These are phyloP conservation scores for Arrhopalites spinosus DNA, from an alignment of 2,888 invertebrate species.

Conservation along the genomic window DNA sequence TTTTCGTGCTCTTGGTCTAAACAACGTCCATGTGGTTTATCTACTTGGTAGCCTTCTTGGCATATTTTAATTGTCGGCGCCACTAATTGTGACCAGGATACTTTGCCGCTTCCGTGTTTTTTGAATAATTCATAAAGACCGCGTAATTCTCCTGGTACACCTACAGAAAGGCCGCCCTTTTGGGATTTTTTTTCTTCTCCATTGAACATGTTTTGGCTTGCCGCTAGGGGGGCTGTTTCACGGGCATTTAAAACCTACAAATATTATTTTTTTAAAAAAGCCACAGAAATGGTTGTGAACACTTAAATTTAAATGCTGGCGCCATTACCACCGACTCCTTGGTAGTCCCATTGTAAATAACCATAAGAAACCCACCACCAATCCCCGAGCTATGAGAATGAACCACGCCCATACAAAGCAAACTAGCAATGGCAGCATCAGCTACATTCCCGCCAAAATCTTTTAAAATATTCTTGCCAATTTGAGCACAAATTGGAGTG, in stretches of 20 bases:
- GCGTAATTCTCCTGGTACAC: conserved; percentile 83
- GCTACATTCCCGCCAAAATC: conserved; percentile 67
- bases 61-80: conserved; percentile 78
- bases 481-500: conserved; percentile 72
- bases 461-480: conserved; percentile 70
- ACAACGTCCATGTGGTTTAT: conserved; percentile 68
- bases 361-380: conserved; percentile 82
- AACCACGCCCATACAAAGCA: conserved; percentile 82
- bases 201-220: conserved; percentile 72
- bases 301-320: background rate
- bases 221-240: conserved; percentile 74
- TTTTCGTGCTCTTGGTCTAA: conserved; percentile 62
- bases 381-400: conserved; percentile 84
- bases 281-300: too few species aligned
- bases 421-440: conserved; percentile 82
- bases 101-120: conserved; percentile 67
- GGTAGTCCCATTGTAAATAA: conserved; percentile 64
- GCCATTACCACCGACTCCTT: conserved; percentile 65
- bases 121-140: conserved; percentile 80
- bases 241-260: conserved; percentile 66
- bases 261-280: too few species aligned
- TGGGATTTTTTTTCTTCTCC: conserved; percentile 61
- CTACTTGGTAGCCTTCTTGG: conserved; percentile 72
- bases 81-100: conserved; percentile 75
- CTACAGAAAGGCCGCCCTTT: conserved; percentile 69